Base-by-base conservation (phyloP, 2,888 invertebrate species). In the Euspilapteryx auroguttella region DNA sequence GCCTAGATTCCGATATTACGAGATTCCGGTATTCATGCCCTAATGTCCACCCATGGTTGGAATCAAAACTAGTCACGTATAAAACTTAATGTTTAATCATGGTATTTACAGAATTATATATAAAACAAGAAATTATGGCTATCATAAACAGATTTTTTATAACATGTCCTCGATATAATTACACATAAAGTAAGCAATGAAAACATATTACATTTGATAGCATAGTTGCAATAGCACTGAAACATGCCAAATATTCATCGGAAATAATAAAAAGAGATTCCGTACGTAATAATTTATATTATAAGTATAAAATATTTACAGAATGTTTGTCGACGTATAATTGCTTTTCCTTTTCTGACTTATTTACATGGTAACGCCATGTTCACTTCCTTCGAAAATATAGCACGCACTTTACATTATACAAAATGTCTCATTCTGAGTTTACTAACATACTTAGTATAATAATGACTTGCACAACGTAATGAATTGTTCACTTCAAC, bases 41-140 rank as follows among this genome's bases (percentile, higher is more conserved):
- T n/a, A n/a, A n/a, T n/a, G n/a, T n/a, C n/a, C n/a, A n/a, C n/a
- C n/a, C n/a, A n/a, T n/a, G n/a, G n/a, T n/a, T n/a, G n/a, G n/a
- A n/a, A n/a, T 66, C 57, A 66, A 69, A 69, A 63, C 63, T 71
- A 57, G 62, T 61, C 40, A 46, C 59, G 61, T 75, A 73, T 73
- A 73, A 75, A 75, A 75, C 73, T 75, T 75, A 75, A 69, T 71
- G 66, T 75, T 65, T 73, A 75, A 71, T 75, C 62, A 62, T 69
- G 63, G 59, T 75, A 75, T 75, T 73, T 75, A 75, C 75, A 75
- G 58, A 61, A 68, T 66, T 75, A 73, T 45, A 73, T 69, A 71
- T 66, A 73, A 75, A 73, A 73, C 73, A 75, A 73, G 65, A 73
- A 64, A 63, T 66, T 69, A 75, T 73, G 71, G 73, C 66, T 75